phyloP scores from a whole-genome alignment of 2,888 invertebrate species.

The Xestia xanthographa region DNA sequence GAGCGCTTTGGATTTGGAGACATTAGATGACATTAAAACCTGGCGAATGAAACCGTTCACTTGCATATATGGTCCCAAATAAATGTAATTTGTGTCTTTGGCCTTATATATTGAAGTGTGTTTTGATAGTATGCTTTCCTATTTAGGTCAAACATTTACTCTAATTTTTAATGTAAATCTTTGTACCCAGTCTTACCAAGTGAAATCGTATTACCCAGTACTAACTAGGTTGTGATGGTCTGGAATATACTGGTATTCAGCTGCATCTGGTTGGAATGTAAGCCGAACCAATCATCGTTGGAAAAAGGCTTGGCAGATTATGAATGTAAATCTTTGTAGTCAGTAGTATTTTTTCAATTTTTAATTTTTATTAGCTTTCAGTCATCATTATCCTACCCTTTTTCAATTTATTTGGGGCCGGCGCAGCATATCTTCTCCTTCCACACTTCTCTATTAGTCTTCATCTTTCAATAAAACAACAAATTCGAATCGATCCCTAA shows the following conservation, averaged over 20 bases:
- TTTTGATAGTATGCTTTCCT: background rate
- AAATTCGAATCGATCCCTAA: background rate
- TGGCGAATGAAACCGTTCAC: background rate
- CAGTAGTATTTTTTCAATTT: background rate
- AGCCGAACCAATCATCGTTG: no score
- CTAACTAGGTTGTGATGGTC: no score
- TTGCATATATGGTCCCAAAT: background rate
- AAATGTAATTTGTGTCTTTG: background rate
- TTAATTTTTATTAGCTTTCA: background rate
- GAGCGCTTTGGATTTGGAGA: conserved; percentile 14
- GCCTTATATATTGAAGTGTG: background rate
- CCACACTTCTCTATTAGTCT: background rate
- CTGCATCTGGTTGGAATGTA: no score
- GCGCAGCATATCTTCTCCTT: background rate
- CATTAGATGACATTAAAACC: conserved; percentile 1
- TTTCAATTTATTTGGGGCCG: background rate
- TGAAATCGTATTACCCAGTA: no score
- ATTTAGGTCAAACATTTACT: background rate
- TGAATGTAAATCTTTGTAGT: background rate
- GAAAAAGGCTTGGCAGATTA: no score
- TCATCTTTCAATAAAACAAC: background rate
- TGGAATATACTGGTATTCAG: no score
- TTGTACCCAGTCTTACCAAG: background rate
- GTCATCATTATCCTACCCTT: background rate
- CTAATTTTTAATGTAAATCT: background rate